These are phyloP conservation scores for Leptodactylus fuscus DNA, from an alignment of 2,113 vertebrate species.

Conservation along the genomic window DNA sequence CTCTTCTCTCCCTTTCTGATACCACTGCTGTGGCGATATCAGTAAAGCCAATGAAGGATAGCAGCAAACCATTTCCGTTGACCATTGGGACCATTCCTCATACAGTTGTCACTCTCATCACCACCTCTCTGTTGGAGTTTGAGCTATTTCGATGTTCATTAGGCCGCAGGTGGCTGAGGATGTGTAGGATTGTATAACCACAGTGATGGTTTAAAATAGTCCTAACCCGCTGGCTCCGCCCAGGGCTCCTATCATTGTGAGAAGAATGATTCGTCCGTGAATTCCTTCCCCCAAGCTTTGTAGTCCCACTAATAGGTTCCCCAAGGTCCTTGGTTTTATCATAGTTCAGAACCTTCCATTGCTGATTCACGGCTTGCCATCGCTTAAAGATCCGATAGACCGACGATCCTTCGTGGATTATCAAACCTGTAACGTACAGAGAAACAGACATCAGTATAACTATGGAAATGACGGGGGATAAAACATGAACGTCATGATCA, in stretches of 20 bases:
- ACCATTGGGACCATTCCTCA: slow-evolving; percentile 67
- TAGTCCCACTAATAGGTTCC: slow-evolving; percentile 81
- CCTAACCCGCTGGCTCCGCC: slow-evolving; percentile 84
- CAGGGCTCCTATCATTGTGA: slow-evolving; percentile 76
- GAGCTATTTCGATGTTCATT: slow-evolving; percentile 82
- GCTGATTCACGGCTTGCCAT: slow-evolving; percentile 95
- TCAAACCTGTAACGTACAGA: slow-evolving; percentile 76
- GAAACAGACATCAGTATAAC: slow-evolving; percentile 19
- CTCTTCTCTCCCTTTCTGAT: slow-evolving; percentile 57
- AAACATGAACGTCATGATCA: not conserved
- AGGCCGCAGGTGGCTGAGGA: slow-evolving; percentile 90
- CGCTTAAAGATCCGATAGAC: slow-evolving; percentile 94
- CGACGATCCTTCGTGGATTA: slow-evolving; percentile 92
- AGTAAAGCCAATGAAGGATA: slow-evolving; percentile 54
- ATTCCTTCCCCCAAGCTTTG: slow-evolving; percentile 73
- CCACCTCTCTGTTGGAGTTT: slow-evolving; percentile 86
- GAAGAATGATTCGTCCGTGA: slow-evolving; percentile 80
- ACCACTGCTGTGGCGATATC: slow-evolving; percentile 56
- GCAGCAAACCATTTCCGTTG: slow-evolving; percentile 56
- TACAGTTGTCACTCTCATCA: slow-evolving; percentile 95
- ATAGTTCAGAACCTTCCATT: slow-evolving; percentile 95
- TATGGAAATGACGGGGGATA: not conserved
- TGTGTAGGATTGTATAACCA: slow-evolving; percentile 92
- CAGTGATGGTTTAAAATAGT: slow-evolving; percentile 96
- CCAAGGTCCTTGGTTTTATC: slow-evolving; percentile 92